A percentile compares a stretch with the other conserved stretches of the same genome.
These are phyloP conservation scores for Helicoverpa armigera DNA, from an alignment of 1,140 invertebrate species.

Conservation along the genomic window DNA sequence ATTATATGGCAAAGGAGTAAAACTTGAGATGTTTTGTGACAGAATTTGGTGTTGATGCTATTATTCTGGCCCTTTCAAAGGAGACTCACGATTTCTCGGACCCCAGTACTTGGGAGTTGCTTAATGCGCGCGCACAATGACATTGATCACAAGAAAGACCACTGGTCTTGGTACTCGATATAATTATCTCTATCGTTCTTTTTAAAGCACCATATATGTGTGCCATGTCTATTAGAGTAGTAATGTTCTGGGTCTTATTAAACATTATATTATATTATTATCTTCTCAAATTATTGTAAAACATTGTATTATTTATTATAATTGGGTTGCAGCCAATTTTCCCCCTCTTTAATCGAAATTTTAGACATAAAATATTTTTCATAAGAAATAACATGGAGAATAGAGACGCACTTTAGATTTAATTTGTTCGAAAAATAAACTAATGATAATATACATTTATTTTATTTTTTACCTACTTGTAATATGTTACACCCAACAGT, in stretches of 20 bases:
- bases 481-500: not conserved
- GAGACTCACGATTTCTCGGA: not conserved
- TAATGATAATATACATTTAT: not conserved
- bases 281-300: too few species aligned
- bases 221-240: not conserved
- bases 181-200: not conserved
- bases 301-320: too few species aligned
- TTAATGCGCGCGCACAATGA: not conserved
- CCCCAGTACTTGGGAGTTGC: not conserved
- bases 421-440: not conserved
- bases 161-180: not conserved
- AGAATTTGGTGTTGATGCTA: not conserved
- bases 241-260: too few species aligned
- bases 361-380: too few species aligned
- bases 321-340: too few species aligned
- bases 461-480: slow-evolving; percentile 4
- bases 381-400: too few species aligned
- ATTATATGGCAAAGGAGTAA: not conserved
- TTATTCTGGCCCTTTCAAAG: not conserved
- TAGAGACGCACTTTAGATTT: too few species aligned
- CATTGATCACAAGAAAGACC: not conserved
- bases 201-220: not conserved
- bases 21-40: not conserved
- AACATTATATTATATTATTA: too few species aligned
- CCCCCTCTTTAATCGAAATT: too few species aligned